These are phyloP conservation scores for Drosophila tsacasi DNA, from an alignment of 1,140 invertebrate genomes.

Conservation along the genomic window DNA sequence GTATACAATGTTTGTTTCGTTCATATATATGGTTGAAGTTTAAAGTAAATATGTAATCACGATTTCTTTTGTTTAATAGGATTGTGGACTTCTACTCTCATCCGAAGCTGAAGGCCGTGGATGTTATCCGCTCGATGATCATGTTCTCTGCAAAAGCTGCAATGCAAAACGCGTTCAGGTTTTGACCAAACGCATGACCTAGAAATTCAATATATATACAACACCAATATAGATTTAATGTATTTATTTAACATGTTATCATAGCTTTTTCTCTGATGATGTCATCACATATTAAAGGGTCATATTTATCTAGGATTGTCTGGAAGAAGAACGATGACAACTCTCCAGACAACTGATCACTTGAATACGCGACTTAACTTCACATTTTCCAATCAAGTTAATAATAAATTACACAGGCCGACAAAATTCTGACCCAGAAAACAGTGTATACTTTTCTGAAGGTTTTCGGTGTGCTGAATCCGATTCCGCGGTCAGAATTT, in stretches of 20 bases:
- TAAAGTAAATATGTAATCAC: not conserved
- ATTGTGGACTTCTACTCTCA: slow-evolving; percentile 96
- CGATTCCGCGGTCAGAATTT: too few species aligned
- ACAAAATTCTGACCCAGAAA: too few species aligned
- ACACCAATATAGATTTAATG: not conserved
- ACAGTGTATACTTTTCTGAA: too few species aligned
- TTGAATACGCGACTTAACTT: not conserved
- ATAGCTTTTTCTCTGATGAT: not conserved
- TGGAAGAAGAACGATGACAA: not conserved
- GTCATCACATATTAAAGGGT: not conserved
- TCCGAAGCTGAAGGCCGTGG: slow-evolving; percentile 97
- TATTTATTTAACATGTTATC: not conserved
- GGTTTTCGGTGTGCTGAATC: too few species aligned
- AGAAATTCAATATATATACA: slow-evolving; percentile 18
- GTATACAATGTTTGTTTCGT: not conserved
- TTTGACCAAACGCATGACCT: slow-evolving; percentile 90
- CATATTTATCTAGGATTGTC: not conserved
- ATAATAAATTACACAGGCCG: not conserved
- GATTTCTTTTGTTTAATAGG: slow-evolving; percentile 86
- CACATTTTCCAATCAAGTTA: not conserved
- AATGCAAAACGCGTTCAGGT: slow-evolving; percentile 96
- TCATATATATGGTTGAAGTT: not conserved
- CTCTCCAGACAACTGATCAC: not conserved
- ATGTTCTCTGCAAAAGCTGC: slow-evolving; percentile 98
- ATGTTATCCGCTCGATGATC: slow-evolving; percentile 98